Evolutionary conservation across 2,888 invertebrate genomes (phyloP).

Genomic region (Ectemnius lituratus): DNA sequence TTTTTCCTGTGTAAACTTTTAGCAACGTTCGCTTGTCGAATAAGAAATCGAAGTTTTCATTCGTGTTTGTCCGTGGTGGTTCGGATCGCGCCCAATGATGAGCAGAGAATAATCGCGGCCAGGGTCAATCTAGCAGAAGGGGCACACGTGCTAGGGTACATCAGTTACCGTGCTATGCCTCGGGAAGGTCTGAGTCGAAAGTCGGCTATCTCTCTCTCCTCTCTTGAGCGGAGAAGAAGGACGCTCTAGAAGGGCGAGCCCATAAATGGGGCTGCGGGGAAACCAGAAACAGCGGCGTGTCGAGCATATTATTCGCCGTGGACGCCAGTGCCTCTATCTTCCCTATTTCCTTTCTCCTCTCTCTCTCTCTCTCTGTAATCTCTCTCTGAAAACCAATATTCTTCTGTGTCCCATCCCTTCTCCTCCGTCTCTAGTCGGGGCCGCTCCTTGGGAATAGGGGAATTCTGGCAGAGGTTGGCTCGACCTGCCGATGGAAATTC

Average conservation of each 20-base stretch:
- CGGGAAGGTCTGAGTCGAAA: constrained; percentile 63
- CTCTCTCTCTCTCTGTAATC: not conserved
- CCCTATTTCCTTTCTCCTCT: not conserved
- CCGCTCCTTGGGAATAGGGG: constrained; percentile 12
- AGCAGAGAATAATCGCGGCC: constrained; percentile 38
- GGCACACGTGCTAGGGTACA: constrained; percentile 55
- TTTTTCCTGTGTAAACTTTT: constrained; percentile 5
- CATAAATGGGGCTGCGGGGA: constrained; percentile 54
- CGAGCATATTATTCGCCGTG: constrained; percentile 41
- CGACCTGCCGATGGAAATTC: constrained; percentile 63
- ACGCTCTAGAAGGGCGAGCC: constrained; percentile 60
- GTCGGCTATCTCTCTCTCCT: constrained; percentile 40
- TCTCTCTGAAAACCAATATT: not conserved
- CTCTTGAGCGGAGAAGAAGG: constrained; percentile 13
- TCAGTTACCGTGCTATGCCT: constrained; percentile 53
- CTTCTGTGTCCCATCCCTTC: not conserved
- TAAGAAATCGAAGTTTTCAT: not conserved
- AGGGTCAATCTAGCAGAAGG: constrained; percentile 62
- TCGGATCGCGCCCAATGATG: constrained; percentile 50
- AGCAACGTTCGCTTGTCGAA: not conserved
- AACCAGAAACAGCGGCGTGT: constrained; percentile 62
- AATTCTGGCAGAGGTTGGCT: constrained; percentile 56
- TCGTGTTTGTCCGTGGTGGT: constrained; percentile 1
- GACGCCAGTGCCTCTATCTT: constrained; percentile 40
- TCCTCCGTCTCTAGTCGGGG: not conserved